Conservation (phyloP, 2,113 vertebrate species). For the Crotalus helleri region DNA sequence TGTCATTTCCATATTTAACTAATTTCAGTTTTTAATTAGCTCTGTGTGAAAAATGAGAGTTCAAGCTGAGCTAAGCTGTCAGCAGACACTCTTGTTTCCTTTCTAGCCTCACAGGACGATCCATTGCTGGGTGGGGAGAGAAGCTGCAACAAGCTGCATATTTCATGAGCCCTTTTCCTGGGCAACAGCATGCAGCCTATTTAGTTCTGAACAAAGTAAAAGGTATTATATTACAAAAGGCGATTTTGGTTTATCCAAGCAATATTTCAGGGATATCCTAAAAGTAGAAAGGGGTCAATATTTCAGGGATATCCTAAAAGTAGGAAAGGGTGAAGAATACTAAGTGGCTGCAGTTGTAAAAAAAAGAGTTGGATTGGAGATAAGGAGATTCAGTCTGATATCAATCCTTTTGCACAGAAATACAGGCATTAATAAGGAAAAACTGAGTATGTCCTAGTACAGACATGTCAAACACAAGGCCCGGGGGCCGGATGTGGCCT, state of each 20-base stretch:
- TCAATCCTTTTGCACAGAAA: background rate
- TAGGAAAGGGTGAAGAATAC: background rate
- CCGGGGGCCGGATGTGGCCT: too few species aligned
- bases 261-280: conserved; percentile 12
- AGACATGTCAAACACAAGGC: too few species aligned
- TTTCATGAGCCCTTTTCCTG: conserved; percentile 41
- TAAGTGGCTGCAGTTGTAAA: background rate
- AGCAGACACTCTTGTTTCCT: conserved; percentile 78
- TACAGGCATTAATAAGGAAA: background rate
- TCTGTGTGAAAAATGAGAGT: conserved; percentile 82
- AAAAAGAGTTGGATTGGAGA: background rate
- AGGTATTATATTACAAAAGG: conserved; percentile 33
- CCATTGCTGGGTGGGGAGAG: conserved; percentile 59
- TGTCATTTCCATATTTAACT: conserved; percentile 89
- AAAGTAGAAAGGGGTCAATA: background rate
- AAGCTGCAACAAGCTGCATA: conserved; percentile 66
- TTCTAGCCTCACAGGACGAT: conserved; percentile 81
- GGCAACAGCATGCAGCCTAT: conserved; percentile 42
- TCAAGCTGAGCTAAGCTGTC: conserved; percentile 82
- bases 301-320: background rate
- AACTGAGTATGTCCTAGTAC: background rate
- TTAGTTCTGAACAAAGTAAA: conserved; percentile 44
- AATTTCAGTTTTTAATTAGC: conserved; percentile 89
- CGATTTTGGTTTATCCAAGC: conserved; percentile 20
- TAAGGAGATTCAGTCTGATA: background rate